These are phyloP conservation scores for Pollenia amentaria DNA, from an alignment of 2,888 invertebrate species.

Conservation along the genomic window DNA sequence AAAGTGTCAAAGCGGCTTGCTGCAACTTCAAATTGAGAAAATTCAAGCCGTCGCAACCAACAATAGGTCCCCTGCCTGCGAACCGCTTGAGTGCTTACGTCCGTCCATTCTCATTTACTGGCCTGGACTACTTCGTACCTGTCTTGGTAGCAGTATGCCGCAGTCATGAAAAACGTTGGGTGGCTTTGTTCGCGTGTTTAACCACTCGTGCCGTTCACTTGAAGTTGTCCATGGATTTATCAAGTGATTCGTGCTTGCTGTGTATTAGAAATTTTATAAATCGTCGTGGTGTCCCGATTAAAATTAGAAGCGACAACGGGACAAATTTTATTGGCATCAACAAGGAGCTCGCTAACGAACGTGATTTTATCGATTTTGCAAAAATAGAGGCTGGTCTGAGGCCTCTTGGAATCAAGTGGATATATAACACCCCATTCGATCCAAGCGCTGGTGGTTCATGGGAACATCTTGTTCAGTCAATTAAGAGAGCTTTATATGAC, in stretches of 20 bases:
- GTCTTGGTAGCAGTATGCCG: no score
- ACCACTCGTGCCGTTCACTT: slow-evolving; percentile 56
- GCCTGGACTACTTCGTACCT: no score
- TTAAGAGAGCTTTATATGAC: no score
- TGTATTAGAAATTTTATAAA: slow-evolving; percentile 69
- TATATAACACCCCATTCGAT: slow-evolving; percentile 31
- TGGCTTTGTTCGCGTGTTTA: slow-evolving; percentile 50
- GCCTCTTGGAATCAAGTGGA: slow-evolving; percentile 43
- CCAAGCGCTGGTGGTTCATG: background rate
- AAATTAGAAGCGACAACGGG: slow-evolving; percentile 64
- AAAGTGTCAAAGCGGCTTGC: slow-evolving; percentile 1
- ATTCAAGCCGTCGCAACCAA: slow-evolving; percentile 10
- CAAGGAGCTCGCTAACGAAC: slow-evolving; percentile 5
- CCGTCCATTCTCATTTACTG: slow-evolving; percentile 30
- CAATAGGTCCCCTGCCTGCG: slow-evolving; percentile 28
- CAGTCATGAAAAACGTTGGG: slow-evolving; percentile 37
- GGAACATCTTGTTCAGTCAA: no score
- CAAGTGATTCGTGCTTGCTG: slow-evolving; percentile 63
- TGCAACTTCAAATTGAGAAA: background rate
- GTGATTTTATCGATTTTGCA: slow-evolving; percentile 19
- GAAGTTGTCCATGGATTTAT: slow-evolving; percentile 54
- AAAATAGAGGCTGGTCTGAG: slow-evolving; percentile 7
- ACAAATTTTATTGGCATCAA: slow-evolving; percentile 67
- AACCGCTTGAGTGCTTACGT: slow-evolving; percentile 35
- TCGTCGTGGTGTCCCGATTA: slow-evolving; percentile 58